Percentiles rank a stretch among this genome's conserved stretches.
Evolutionary conservation across 1,140 invertebrate species (phyloP).

Genomic region (Bombus waltoni): DNA sequence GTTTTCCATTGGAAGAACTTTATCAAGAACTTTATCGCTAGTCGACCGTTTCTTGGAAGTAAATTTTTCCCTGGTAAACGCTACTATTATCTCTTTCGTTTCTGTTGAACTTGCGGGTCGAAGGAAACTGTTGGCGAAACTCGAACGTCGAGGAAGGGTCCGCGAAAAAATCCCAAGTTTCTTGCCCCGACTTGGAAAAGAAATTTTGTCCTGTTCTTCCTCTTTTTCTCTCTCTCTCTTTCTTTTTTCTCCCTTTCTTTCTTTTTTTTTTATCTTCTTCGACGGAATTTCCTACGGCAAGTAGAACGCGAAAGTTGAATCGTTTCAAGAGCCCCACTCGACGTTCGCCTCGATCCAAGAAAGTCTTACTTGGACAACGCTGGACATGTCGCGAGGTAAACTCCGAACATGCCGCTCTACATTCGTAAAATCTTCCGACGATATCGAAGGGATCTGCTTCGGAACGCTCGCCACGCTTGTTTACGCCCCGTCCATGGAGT

Average conservation of each 20-base stretch:
- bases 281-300: not conserved
- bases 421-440: not conserved
- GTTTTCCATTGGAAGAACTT: not conserved
- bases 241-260: no score
- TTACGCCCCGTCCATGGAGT: not conserved
- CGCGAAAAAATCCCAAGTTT: not conserved
- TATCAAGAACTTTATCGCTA: conserved; percentile 14
- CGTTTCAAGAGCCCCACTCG: not conserved
- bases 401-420: not conserved
- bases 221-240: no score
- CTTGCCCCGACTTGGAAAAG: not conserved
- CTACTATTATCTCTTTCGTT: not conserved
- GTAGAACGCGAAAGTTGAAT: conserved; percentile 24
- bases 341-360: not conserved
- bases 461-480: not conserved
- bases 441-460: not conserved
- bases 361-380: conserved; percentile 22
- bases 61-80: not conserved
- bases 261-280: not conserved
- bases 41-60: not conserved
- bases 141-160: not conserved
- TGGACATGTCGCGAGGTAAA: not conserved
- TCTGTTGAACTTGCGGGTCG: not conserved
- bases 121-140: not conserved
- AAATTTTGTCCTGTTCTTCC: not conserved